Evolutionary conservation across 2,113 vertebrate genomes (phyloP).

Genomic region (Chiloscyllium plagiosum): DNA sequence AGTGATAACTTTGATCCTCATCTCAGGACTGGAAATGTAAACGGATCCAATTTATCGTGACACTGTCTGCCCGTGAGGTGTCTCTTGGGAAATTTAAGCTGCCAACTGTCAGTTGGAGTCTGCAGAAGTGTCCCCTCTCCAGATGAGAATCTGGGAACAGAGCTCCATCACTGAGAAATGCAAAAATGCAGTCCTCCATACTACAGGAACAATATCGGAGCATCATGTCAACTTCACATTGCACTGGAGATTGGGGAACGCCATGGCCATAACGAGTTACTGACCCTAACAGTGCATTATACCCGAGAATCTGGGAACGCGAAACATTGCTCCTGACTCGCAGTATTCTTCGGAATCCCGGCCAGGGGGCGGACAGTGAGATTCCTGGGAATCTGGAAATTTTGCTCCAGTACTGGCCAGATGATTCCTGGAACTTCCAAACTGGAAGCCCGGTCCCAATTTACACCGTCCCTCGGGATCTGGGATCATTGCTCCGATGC

Average conservation of each 20-base stretch:
- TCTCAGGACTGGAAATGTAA: neutral
- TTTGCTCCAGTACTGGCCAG: neutral
- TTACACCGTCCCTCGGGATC: neutral
- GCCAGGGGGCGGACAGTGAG: neutral
- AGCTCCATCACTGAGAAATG: neutral
- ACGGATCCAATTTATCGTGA: neutral
- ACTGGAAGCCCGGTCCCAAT: neutral
- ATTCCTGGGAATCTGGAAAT: neutral
- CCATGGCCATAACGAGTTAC: neutral
- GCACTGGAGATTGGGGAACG: neutral
- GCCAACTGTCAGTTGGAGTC: neutral
- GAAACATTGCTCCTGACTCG: neutral
- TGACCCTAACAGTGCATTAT: neutral
- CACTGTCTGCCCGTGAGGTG: neutral
- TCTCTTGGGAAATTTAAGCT: neutral
- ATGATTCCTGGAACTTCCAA: too few species aligned
- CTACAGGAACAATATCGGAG: neutral
- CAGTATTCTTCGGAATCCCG: neutral
- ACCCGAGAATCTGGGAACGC: neutral
- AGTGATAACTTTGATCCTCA: neutral
- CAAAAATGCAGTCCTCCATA: too few species aligned
- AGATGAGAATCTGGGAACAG: neutral
- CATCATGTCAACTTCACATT: too few species aligned
- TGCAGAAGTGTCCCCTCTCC: accelerated
- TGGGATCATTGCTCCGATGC: neutral